Base-by-base conservation (phyloP, 1,140 invertebrate genomes). In the Argopecten irradians region DNA sequence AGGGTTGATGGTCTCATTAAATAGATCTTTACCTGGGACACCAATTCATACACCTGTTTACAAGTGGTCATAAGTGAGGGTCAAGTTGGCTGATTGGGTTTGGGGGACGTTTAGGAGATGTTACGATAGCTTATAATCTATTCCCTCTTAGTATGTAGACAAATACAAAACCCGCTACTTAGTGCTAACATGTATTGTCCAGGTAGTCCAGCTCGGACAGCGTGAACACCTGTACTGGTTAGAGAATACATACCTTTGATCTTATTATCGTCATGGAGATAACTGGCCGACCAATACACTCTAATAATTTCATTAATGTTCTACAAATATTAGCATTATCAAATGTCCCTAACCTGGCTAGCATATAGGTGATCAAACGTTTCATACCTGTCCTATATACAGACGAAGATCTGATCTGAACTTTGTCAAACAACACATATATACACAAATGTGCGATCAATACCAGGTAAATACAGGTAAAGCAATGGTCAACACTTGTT, bases 231-330 rank as follows among this genome's bases (percentile, higher is more conserved):
- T 71, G 55, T 71, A 71, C 55, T n/a, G 55, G 8, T n/a, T n/a
- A 28, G 22, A 28, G 55, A 8, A 71, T 71, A 71, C 28, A 71
- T 71, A 71, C 55, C 22, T 71, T 71, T 71, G 55, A 71, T 71
- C 55, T 71, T 16, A 71, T 71, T 71, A 71, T 71, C 55, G n/a
- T 28, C 55, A 71, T 71, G 55, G 55, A 71, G 55, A 71, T 71
- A 71, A 71, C 55, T 71, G n/a, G 5, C 55, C 22, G 5, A 71
- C 55, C 55, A 71, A 71, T 71, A 71, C 55, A 71, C 55, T 71
- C 22, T 71, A 71, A 71, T 71, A 71, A 71, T 71, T 71, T 71
- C 55, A 28, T 71, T 71, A 71, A 71, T 71, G 55, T n/a, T n/a
- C 5, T 71, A 71, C 55, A 71, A 71, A 71, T 71, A 71, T 71